phyloP scores from a whole-genome alignment of 2,888 invertebrate species.

The Encarsia formosa region DNA sequence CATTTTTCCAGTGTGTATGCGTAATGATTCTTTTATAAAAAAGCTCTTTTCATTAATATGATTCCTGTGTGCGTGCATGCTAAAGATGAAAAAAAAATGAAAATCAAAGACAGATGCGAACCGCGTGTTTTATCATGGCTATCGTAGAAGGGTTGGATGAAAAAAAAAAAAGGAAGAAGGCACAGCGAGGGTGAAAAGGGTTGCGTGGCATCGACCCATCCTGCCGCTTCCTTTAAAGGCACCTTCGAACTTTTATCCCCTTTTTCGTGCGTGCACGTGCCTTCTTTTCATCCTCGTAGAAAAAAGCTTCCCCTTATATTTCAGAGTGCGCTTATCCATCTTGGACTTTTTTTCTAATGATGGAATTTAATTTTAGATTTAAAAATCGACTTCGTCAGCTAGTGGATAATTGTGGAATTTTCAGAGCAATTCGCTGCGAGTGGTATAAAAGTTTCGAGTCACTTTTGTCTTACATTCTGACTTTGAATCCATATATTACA shows the following conservation, averaged over 20 bases:
- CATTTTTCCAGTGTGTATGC: background rate
- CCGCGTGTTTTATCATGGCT: slow-evolving; percentile 42
- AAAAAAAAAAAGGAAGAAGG: slow-evolving; percentile 32
- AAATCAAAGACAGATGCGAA: slow-evolving; percentile 23
- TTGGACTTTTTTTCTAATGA: too few relatives aligned
- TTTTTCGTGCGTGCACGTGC: slow-evolving; percentile 6
- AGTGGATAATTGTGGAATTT: too few relatives aligned
- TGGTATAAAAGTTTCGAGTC: too few relatives aligned
- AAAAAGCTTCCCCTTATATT: too few relatives aligned
- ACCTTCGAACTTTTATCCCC: slow-evolving; percentile 28
- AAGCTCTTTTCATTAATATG: slow-evolving; percentile 13
- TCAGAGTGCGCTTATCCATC: too few relatives aligned
- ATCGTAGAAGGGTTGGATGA: slow-evolving; percentile 32
- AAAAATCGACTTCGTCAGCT: too few relatives aligned
- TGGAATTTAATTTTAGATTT: too few relatives aligned
- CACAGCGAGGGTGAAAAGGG: slow-evolving; percentile 8
- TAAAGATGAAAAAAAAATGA: too few relatives aligned
- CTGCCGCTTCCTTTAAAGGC: slow-evolving; percentile 3
- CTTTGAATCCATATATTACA: too few relatives aligned
- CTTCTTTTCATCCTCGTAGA: slow-evolving; percentile 23
- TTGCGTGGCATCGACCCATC: slow-evolving; percentile 13
- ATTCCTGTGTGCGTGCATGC: slow-evolving; percentile 5
- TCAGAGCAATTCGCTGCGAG: too few relatives aligned
- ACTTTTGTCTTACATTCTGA: too few relatives aligned
- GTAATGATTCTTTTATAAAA: background rate